Evolutionary conservation across 2,888 invertebrate genomes (phyloP).

Genomic region (Agrochola lota): DNA sequence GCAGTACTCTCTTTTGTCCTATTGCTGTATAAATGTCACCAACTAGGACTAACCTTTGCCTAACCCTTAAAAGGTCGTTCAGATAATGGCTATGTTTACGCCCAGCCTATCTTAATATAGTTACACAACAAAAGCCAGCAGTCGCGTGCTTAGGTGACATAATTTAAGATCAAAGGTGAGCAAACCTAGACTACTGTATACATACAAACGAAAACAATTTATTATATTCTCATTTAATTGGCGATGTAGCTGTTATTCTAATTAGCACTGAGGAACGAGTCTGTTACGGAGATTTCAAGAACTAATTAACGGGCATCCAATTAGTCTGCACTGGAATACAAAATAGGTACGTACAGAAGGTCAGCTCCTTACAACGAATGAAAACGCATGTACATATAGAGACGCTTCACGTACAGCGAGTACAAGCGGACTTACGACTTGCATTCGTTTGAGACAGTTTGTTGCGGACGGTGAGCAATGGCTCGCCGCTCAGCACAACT

Average conservation of each 20-base stretch:
- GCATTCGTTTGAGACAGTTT: background rate
- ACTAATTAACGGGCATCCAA: slow-evolving; percentile 68
- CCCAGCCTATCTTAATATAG: slow-evolving; percentile 10
- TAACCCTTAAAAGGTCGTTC: slow-evolving; percentile 43
- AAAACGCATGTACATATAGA: background rate
- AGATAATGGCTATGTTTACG: slow-evolving; percentile 38
- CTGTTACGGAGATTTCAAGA: slow-evolving; percentile 67
- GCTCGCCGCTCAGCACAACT: no score
- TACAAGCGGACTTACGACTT: background rate
- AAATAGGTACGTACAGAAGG: slow-evolving; percentile 1
- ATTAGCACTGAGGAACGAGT: slow-evolving; percentile 63
- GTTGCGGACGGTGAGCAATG: no score
- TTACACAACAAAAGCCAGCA: slow-evolving; percentile 42
- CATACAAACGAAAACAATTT: slow-evolving; percentile 59
- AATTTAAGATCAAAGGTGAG: slow-evolving; percentile 53
- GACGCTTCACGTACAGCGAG: background rate
- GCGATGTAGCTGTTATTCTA: slow-evolving; percentile 64
- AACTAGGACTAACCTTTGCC: slow-evolving; percentile 33
- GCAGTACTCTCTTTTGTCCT: background rate
- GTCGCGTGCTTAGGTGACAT: slow-evolving; percentile 37
- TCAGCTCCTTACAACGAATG: background rate
- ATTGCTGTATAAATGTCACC: slow-evolving; percentile 22
- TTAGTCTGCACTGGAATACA: slow-evolving; percentile 49
- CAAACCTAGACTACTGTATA: slow-evolving; percentile 41
- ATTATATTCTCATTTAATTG: slow-evolving; percentile 62